phyloP scores from a whole-genome alignment of 2,113 vertebrate species.

The Alethe diademata region DNA sequence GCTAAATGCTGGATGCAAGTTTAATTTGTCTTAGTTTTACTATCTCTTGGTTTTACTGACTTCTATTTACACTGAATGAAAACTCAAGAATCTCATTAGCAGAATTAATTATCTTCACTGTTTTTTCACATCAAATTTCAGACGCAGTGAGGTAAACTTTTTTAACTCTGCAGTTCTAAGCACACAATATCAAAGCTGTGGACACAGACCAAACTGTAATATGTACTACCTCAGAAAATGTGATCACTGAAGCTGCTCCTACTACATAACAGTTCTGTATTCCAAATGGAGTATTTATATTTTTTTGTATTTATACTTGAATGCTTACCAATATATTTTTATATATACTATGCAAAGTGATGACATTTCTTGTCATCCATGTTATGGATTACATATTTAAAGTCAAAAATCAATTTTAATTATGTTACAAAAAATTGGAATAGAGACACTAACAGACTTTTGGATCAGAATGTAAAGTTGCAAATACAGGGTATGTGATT shows the following conservation, averaged over 20 bases:
- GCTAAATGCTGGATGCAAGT: neutral
- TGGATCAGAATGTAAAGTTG: neutral
- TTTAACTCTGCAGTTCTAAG: neutral
- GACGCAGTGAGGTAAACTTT: neutral
- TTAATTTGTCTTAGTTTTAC: neutral
- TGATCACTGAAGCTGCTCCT: neutral
- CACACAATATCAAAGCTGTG: neutral
- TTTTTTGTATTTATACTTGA: neutral
- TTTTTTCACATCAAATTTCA: neutral
- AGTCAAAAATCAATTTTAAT: neutral
- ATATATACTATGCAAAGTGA: neutral
- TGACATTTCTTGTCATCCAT: neutral
- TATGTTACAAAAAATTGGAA: neutral
- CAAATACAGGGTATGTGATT: neutral
- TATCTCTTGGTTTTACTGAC: neutral
- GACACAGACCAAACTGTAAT: neutral
- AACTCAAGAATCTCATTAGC: neutral
- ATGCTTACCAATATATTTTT: neutral
- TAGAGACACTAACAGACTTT: neutral
- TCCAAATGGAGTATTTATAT: neutral
- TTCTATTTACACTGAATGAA: neutral
- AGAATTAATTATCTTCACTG: neutral
- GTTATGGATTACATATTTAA: neutral
- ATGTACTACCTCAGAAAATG: neutral
- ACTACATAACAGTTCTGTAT: neutral